A percentile compares a stretch with the other conserved stretches of the same genome.
phyloP scores from a whole-genome alignment of 1,140 invertebrate species.

The Liolophura sinensis region DNA sequence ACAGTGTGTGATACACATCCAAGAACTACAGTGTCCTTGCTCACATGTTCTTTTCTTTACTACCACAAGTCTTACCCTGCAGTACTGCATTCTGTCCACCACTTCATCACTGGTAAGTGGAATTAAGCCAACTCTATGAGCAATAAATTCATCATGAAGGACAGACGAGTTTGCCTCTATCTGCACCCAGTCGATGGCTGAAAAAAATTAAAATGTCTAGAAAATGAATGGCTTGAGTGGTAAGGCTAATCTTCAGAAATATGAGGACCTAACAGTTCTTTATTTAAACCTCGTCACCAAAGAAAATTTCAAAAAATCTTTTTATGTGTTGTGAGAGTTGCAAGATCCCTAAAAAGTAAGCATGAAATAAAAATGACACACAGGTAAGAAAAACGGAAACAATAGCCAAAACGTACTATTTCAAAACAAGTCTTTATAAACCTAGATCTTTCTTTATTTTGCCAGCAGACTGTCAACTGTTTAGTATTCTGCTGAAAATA shows the following conservation, averaged over 20 bases:
- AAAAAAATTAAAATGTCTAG: conserved; percentile 21
- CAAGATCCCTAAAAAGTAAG: too few relatives aligned
- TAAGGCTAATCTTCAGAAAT: neutral
- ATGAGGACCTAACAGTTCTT: neutral
- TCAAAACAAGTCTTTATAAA: too few relatives aligned
- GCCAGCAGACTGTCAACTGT: too few relatives aligned
- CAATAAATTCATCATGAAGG: conserved; percentile 97
- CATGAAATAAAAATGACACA: too few relatives aligned
- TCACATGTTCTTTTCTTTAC: neutral
- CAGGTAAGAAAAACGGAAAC: too few relatives aligned
- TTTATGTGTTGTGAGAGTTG: too few relatives aligned
- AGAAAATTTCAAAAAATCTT: too few relatives aligned
- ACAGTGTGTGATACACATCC: conserved; percentile 1
- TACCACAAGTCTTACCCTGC: conserved; percentile 63
- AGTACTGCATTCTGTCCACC: conserved; percentile 80
- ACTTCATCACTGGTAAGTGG: conserved; percentile 91
- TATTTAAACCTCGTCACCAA: too few relatives aligned
- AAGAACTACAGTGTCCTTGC: neutral
- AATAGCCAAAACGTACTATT: too few relatives aligned
- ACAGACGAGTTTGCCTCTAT: conserved; percentile 98
- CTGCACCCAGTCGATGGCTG: conserved; percentile 99
- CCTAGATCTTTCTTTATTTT: too few relatives aligned
- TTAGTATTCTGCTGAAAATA: too few relatives aligned
- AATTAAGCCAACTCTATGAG: conserved; percentile 96
- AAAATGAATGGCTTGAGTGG: neutral